These are phyloP conservation scores for Percopsis omiscomaycus DNA, from an alignment of 2,797 vertebrate species.

Conservation along the genomic window DNA sequence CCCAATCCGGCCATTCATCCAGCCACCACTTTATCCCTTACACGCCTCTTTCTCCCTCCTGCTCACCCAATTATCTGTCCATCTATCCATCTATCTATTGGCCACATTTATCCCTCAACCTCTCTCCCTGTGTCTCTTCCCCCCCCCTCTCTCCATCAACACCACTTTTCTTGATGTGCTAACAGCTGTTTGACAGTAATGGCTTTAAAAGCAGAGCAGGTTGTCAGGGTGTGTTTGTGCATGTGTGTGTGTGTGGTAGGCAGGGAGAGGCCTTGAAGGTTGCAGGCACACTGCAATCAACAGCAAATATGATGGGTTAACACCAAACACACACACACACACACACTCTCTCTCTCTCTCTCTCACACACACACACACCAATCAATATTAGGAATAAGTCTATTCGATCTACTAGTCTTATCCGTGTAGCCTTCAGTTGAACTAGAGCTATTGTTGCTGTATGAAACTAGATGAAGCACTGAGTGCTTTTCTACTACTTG, in stretches of 20 bases:
- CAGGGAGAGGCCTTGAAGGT: constrained; percentile 44
- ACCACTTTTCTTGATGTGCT: constrained; percentile 67
- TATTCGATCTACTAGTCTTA: constrained; percentile 34
- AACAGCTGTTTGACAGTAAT: constrained; percentile 82
- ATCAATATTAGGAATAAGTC: constrained; percentile 51
- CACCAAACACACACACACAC: constrained; percentile 12
- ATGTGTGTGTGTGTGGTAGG: constrained; percentile 35
- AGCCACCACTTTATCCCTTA: constrained; percentile 41
- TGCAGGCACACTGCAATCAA: constrained; percentile 20
- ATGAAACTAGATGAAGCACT: constrained; percentile 21
- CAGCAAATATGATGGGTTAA: constrained; percentile 15
- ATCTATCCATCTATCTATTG: constrained; percentile 68
- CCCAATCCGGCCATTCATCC: neutral
- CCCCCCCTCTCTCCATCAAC: constrained; percentile 58
- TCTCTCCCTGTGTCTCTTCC: constrained; percentile 1
- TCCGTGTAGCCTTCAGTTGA: constrained; percentile 23
- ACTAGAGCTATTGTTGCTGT: constrained; percentile 15
- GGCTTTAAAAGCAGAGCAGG: constrained; percentile 74
- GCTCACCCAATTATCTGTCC: constrained; percentile 66
- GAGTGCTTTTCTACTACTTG: too few species aligned
- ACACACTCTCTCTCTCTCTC: neutral
- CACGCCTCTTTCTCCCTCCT: constrained; percentile 49
- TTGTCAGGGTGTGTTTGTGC: constrained; percentile 42
- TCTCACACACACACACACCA: constrained; percentile 23
- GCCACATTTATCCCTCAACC: constrained; percentile 66